These are phyloP conservation scores for Pterobdella sp. DNA, from an alignment of 2,888 invertebrate genomes.

Conservation along the genomic window DNA sequence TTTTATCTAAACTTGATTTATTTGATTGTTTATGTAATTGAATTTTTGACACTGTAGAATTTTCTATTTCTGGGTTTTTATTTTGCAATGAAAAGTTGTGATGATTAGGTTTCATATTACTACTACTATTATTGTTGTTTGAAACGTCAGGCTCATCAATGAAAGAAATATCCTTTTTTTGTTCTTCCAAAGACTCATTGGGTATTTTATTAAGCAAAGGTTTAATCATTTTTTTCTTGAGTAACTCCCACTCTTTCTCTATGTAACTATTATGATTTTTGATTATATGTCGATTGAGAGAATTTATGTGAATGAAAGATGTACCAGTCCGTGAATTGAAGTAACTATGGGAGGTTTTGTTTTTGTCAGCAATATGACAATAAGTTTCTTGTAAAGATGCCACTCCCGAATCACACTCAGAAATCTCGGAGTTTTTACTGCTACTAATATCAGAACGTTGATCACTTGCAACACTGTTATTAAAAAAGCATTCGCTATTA, in stretches of 20 bases:
- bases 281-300: constrained; percentile 11
- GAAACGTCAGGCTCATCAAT: constrained; percentile 23
- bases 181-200: background rate
- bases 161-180: constrained; percentile 15
- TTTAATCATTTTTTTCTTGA: constrained; percentile 20
- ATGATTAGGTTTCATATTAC: too few relatives aligned
- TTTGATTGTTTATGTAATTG: background rate
- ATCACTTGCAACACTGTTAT: constrained; percentile 12
- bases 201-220: background rate
- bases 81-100: too few relatives aligned
- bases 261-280: constrained; percentile 12
- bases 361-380: background rate
- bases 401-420: constrained; percentile 2
- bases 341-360: constrained; percentile 22
- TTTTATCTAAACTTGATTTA: background rate
- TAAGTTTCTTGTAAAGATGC: background rate
- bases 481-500: constrained; percentile 7
- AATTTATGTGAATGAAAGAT: constrained; percentile 23
- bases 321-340: constrained; percentile 30
- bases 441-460: constrained; percentile 14
- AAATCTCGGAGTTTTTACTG: constrained; percentile 7
- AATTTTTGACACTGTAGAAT: too few relatives aligned
- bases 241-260: constrained; percentile 23
- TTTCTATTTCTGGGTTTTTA: too few relatives aligned
- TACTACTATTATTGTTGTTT: background rate